Base-by-base conservation (phyloP, 2,113 vertebrate species). In the Baryphthengus martii region DNA sequence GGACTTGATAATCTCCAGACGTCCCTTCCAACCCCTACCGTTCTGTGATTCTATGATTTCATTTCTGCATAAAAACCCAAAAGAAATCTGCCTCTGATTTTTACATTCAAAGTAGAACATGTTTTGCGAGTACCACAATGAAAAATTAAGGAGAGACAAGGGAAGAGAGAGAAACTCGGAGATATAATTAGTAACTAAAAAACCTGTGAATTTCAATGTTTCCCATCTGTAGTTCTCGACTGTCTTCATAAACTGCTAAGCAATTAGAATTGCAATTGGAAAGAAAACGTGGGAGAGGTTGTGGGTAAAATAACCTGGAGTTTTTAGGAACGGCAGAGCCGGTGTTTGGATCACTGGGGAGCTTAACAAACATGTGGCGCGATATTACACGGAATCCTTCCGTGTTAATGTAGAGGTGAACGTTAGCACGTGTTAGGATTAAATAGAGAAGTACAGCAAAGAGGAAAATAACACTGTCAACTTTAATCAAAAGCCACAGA, bases 101-200 rank as follows among this genome's bases (percentile, higher is more conserved):
- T 96, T 89, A 53, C 42, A 62, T 96, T 76, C 74, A 58, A 86
- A 88, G 23, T 52, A 26, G 35, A 80, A 59, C 14, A 18, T 55
- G 9, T 59, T 97, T 90, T 91, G 52, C 82, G 44, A 83, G 23
- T 92, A 77, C 53, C 49, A 55, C 37, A 45, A 77, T 91, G 53
- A 94, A 96, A 95, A 96, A 94, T 93, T 82, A 95, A 93, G 58
- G 72, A 79, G 73, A 85, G 52, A 45, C 68, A 76, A 78, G 74
- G 44, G n/a, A 96, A 95, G 53, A 90, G 45, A 95, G 85, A 88
- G 82, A 90, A 96, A 97, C 74, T 95, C 84, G 55, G 78, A 93
- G 79, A 55, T 75, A 62, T 58, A 93, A 97, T 96, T 94, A 96
- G 71, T 68, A 94, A 84, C 88, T 80, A 80, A 72, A 95, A 65